phyloP scores from a whole-genome alignment of 1,140 invertebrate species.

The Piezodorus guildinii region DNA sequence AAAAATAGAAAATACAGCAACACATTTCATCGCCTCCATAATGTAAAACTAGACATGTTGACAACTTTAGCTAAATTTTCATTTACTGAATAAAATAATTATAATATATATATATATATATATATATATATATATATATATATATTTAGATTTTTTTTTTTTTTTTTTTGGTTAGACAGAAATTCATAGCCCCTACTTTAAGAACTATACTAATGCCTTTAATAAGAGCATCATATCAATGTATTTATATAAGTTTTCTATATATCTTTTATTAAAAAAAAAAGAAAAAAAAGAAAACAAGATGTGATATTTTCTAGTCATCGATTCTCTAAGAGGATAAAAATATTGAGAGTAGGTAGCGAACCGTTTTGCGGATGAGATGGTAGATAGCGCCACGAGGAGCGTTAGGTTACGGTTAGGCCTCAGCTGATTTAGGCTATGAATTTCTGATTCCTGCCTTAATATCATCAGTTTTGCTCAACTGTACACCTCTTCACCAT shows the following conservation, averaged over 20 bases:
- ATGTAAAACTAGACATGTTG: slow-evolving; percentile 13
- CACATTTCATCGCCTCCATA: background rate
- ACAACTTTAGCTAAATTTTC: background rate
- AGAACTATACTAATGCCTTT: background rate
- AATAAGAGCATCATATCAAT: background rate
- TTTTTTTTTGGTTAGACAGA: background rate
- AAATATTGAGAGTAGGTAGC: too few species aligned
- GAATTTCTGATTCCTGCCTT: background rate
- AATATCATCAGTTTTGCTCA: background rate
- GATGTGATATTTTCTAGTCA: background rate
- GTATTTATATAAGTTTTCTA: background rate
- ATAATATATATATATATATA: too few species aligned
- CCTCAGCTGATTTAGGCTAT: background rate
- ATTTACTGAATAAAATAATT: background rate
- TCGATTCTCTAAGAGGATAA: background rate
- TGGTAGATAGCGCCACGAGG: too few species aligned
- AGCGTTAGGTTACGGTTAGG: background rate
- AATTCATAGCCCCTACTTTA: slow-evolving; percentile 2
- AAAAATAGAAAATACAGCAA: background rate
- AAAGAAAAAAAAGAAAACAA: background rate
- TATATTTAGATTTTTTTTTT: too few species aligned
- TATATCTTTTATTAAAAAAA: background rate
- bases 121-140: too few species aligned
- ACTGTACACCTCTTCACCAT: slow-evolving; percentile 6
- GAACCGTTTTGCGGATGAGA: too few species aligned